These are phyloP conservation scores for Episyrphus balteatus DNA, from an alignment of 1,140 invertebrate genomes.

Conservation along the genomic window DNA sequence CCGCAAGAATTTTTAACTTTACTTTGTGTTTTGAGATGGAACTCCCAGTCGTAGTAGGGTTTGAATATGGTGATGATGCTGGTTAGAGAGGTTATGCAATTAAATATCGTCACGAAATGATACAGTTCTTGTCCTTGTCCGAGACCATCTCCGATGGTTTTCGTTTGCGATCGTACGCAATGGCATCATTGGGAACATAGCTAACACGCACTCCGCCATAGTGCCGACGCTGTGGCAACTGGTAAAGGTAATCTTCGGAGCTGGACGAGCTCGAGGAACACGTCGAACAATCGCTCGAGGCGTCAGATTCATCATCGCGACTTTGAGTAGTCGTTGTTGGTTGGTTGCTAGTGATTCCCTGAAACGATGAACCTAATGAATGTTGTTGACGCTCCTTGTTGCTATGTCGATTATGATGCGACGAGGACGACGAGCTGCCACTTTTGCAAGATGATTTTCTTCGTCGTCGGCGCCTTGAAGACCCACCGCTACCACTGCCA, in stretches of 20 bases:
- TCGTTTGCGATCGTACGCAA: constrained; percentile 62
- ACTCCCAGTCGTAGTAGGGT: too few relatives aligned
- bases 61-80: neutral
- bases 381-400: constrained; percentile 1
- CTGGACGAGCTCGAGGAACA: constrained; percentile 75
- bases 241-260: constrained; percentile 71
- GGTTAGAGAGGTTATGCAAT: too few relatives aligned
- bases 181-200: constrained; percentile 79
- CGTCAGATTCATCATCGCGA: constrained; percentile 41
- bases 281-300: constrained; percentile 66
- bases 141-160: constrained; percentile 38
- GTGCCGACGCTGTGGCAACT: constrained; percentile 63
- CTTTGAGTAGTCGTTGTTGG: constrained; percentile 3
- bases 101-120: constrained; percentile 48
- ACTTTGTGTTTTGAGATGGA: too few relatives aligned
- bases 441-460: constrained; percentile 24
- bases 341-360: neutral
- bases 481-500: constrained; percentile 10
- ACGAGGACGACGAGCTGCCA: constrained; percentile 12
- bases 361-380: neutral
- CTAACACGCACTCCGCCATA: constrained; percentile 79
- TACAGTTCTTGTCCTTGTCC: constrained; percentile 54
- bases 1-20: too few relatives aligned
- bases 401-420: constrained; percentile 17
- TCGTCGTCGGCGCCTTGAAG: constrained; percentile 19